Base-by-base conservation (phyloP, 2,797 vertebrate genomes). In the Semaprochilodus insignis region DNA sequence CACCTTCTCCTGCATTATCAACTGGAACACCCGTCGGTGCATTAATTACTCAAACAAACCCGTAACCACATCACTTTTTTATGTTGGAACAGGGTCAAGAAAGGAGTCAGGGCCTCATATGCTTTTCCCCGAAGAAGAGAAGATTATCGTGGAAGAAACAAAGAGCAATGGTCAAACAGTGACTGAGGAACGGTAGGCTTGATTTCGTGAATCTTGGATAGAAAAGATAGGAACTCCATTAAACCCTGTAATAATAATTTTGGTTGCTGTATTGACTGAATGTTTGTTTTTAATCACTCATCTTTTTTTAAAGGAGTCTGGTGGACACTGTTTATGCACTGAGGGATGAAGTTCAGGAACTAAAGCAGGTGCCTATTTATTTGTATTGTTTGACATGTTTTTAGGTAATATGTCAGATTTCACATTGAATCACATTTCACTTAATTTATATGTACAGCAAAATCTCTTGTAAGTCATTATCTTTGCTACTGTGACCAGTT, bases 321-420 rank as follows among this genome's bases (percentile, higher is more conserved):
- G 98, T 99, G 87, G 98, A 99, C 85, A 98, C 98, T 0, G 98
- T 99, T 31, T 99, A 99, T 69, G 97, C 97, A 10, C 91, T 99
- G 85, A 97, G 97, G 91, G 98, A 99, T 82, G 97, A 99, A 91
- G 97, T 99, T 67, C 98, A 98, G 86, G 97, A 99, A 90, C 92
- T 99, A 81, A 97, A 98, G 92, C 98, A 99, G 97, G 98, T 99
- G 84, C 83, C 57, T 25, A 11, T 34, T 81, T 36, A 14, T 25
- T 14, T 40, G 19, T 27, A 10, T 40, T 36, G 8, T 10, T 36
- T 27, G 0, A 54, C 4, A 13, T 44, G 27, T 6, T 31, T 73
- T 51, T 10, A 34, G 54, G 17, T 17, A 3, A 44, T 70, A 17
- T 14, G 17, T 31, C 31, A 31, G 31, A 77, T 72, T 23, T 19